Evolutionary conservation across 2,113 vertebrate species (phyloP).

Genomic region (Panthera uncia): DNA sequence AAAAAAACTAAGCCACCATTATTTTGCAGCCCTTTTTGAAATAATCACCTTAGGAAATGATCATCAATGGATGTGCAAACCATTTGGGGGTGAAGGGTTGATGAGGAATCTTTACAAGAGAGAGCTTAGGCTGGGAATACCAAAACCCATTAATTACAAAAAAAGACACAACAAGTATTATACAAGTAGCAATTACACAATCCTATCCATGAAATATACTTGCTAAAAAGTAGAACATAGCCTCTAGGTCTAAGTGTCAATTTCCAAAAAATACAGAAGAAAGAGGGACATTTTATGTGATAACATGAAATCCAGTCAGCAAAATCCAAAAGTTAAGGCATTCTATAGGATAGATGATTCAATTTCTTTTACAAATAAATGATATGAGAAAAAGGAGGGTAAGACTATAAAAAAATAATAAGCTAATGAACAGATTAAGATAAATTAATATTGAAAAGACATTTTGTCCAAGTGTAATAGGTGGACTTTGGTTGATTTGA

Average conservation of each 20-base stretch:
- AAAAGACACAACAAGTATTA: neutral
- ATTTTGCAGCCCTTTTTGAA: neutral
- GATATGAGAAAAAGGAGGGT: neutral
- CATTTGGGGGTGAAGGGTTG: neutral
- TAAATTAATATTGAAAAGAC: neutral
- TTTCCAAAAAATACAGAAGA: constrained; percentile 39
- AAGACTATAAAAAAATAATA: neutral
- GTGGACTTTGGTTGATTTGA: neutral
- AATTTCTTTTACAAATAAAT: neutral
- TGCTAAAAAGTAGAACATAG: neutral
- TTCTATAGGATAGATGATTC: neutral
- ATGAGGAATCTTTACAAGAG: neutral
- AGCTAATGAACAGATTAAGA: neutral
- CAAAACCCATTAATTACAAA: neutral
- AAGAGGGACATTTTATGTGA: neutral
- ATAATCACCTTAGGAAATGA: neutral
- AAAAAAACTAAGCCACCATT: neutral
- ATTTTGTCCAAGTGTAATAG: neutral
- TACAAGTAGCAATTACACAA: neutral
- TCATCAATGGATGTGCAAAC: neutral
- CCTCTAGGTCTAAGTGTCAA: neutral
- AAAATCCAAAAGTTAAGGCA: constrained; percentile 4
- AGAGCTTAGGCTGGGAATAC: neutral
- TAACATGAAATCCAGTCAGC: neutral
- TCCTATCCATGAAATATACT: neutral